Evolutionary conservation across 2,113 vertebrate genomes (phyloP), one percentile per base, ranked within the genome.

Genomic region (Calidris pygmaea): DNA sequence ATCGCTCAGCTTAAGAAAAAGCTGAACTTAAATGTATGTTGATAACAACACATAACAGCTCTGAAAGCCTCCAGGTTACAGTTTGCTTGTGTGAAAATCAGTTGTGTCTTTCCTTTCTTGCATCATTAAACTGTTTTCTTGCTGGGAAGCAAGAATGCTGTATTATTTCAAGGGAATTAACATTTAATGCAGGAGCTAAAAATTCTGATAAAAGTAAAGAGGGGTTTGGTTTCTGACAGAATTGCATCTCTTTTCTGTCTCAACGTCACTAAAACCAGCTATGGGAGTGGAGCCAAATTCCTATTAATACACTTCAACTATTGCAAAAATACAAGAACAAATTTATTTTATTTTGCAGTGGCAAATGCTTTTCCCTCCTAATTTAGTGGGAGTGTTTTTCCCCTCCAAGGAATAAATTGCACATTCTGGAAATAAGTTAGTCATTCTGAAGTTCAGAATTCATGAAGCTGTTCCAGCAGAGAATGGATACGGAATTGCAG

Each of bases 401-500:
- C 66, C 87, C 34, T 83, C 34, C 22, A 37, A 96, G 85, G 97
- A 97, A 95, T 55, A 92, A 92, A 94, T 89, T 89, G 62, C 56
- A 55, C 78, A 81, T 95, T 92, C 95, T 97, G 45, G 89, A 84
- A 90, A 91, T 94, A 96, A 93, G 77, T 93, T 96, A 89, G 73
- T 87, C 76, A 72, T 86, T 94, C 30, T 67, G 82, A 96, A 97
- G 81, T 97, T 97, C 91, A 89, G 91, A 96, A 93, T 94, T 96
- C 86, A 23, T 90, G 85, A 95, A 96, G 89, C 76, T 81, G 66
- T 93, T 87, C 79, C 87, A 92, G 72, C 55, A 89, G 78, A 96
- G 96, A 97, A 97, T 92, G 93, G 95, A 92, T 97, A 72, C 3
- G 3, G 97, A 96, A 96, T 93, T 97, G 93, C 86, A 96, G 95